Conservation (phyloP, 2,888 invertebrate genomes). For the Dolomedes plantarius region DNA sequence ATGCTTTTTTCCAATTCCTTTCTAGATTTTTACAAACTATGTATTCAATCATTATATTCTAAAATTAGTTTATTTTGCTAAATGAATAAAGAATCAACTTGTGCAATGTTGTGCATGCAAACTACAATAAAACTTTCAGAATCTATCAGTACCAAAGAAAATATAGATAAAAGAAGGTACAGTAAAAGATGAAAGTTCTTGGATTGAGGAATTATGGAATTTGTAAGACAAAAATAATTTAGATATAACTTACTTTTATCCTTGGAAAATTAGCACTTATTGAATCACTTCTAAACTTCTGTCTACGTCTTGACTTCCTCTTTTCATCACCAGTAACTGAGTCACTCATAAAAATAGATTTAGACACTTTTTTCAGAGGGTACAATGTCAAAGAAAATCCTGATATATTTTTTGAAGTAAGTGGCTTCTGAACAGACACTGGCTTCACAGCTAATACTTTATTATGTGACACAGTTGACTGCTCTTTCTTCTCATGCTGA, state of each 20-base stretch:
- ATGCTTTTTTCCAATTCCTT: no score
- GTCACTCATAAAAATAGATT: slow-evolving; percentile 4
- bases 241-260: slow-evolving; percentile 49
- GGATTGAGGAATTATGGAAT: no score
- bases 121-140: no score
- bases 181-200: no score
- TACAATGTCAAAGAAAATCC: slow-evolving; percentile 50
- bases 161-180: no score
- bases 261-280: slow-evolving; percentile 36
- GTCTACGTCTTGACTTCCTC: slow-evolving; percentile 48
- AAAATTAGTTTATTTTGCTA: no score
- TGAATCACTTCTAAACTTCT: slow-evolving; percentile 60
- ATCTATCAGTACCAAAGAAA: no score
- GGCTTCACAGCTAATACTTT: slow-evolving; percentile 55
- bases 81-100: no score
- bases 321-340: slow-evolving; percentile 42
- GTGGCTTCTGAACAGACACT: slow-evolving; percentile 35
- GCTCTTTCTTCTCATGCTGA: slow-evolving; percentile 31
- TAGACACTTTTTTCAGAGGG: slow-evolving; percentile 37
- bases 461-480: slow-evolving; percentile 29
- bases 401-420: slow-evolving; percentile 29
- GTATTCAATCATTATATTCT: no score
- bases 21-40: no score
- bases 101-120: no score
- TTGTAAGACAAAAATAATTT: no score